These are phyloP conservation scores for Zosterops lateralis DNA, from an alignment of 2,113 vertebrate genomes.

Conservation along the genomic window DNA sequence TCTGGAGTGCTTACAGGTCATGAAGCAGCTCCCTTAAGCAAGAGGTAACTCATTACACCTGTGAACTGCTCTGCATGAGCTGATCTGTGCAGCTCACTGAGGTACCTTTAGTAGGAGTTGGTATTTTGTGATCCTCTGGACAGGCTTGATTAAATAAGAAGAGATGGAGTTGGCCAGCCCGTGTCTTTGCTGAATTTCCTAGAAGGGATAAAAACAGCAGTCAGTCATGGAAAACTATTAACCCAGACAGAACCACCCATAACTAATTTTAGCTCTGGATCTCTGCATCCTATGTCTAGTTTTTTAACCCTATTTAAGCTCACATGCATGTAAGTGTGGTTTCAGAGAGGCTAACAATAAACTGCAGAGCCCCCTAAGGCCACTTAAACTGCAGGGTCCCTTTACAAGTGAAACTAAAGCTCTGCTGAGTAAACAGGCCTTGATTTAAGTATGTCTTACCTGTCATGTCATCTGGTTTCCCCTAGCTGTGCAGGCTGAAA, in stretches of 20 bases:
- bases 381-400: not conserved
- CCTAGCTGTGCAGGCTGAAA: not conserved
- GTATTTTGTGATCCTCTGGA: conserved; percentile 98
- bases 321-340: not conserved
- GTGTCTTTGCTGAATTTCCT: conserved; percentile 97
- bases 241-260: not conserved
- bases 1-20: not conserved
- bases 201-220: conserved; percentile 16
- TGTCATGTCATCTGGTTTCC: not conserved
- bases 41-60: not conserved
- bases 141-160: conserved; percentile 98
- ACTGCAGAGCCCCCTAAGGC: not conserved
- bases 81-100: not conserved
- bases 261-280: not conserved
- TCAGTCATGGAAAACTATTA: not conserved
- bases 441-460: not conserved
- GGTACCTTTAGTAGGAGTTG: conserved; percentile 94
- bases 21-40: not conserved
- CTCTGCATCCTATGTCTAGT: not conserved
- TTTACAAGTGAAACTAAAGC: not conserved
- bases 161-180: conserved; percentile 96
- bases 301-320: not conserved
- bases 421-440: not conserved
- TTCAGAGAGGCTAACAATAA: not conserved
- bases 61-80: not conserved